Evolutionary conservation across 1,140 invertebrate genomes (phyloP), one percentile per base, ranked within the genome.

Genomic region (Microplitis demolitor): DNA sequence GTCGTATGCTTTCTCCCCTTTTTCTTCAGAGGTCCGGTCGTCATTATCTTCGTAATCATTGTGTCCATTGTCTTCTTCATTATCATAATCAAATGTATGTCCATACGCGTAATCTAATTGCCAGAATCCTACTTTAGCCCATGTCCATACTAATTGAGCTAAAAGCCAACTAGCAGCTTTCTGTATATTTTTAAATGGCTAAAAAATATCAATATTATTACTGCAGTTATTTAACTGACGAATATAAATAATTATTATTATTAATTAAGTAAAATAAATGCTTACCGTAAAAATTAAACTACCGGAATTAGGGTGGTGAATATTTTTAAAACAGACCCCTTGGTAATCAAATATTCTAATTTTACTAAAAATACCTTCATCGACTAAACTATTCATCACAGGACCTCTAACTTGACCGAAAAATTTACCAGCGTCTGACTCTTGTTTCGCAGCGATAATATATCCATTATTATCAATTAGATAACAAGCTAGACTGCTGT

Each of bases 381-480:
- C 89, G 0, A 97, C 90, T 63, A 98, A 85, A 60, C 89, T 90
- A 61, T 89, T 86, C 93, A 97, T 96, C 3, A 97, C 90, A 9
- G 86, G 85, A 24, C 93, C 92, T 64, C 91, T 85, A 53, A 97
- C 89, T 81, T 95, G 93, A 0, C 96, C 96, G 77, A 97, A 96
- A 84, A 97, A 97, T 74, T 89, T 89, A n/a, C 95, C 95, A 4
- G 94, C 94, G 71, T 95, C 89, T 4, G 85, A 85, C 1, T 87
- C 82, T n/a, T 91, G 88, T 78, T 95, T 91, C 2, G 93, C 93
- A 11, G 96, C 91, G 0, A 95, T 86, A 11, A 98, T 90, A 86
- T 93, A 98, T 4, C 95, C 96, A 83, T 96, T 96, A 82, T 96
- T 96, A 82, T 98, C 96, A 14, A 98, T 85, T 37, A 98, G 87